Percentiles rank a stretch among this genome's conserved stretches.
Conservation (phyloP, 1,140 invertebrate genomes). For the Aphidius ervi region DNA sequence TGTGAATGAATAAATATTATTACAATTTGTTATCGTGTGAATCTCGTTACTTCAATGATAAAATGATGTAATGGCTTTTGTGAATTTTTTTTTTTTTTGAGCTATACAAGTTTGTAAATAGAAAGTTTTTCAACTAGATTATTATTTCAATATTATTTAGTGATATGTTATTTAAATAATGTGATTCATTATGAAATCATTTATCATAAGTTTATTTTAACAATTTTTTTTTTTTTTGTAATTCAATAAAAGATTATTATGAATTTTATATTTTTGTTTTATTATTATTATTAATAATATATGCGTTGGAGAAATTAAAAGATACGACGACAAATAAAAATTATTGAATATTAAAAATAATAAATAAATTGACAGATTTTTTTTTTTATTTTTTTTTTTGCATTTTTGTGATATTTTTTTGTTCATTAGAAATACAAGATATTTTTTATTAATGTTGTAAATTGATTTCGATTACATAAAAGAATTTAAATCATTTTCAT, state of each 20-base stretch:
- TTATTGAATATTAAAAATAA: too few relatives aligned
- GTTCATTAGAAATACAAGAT: too few relatives aligned
- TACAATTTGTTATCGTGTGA: slow-evolving; percentile 5
- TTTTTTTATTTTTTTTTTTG: too few relatives aligned
- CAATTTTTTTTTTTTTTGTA: background rate
- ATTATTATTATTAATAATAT: slow-evolving; percentile 5
- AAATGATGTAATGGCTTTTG: slow-evolving; percentile 11
- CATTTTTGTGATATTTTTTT: too few relatives aligned
- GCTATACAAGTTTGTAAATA: slow-evolving; percentile 17
- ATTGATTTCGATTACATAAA: too few relatives aligned
- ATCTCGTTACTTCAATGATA: slow-evolving; percentile 6
- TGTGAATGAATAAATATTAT: background rate
- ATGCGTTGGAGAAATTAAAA: background rate
- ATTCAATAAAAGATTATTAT: slow-evolving; percentile 11
- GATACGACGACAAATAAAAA: too few relatives aligned
- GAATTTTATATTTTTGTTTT: background rate
- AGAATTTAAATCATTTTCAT: too few relatives aligned
- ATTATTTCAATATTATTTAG: background rate
- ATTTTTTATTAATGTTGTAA: too few relatives aligned
- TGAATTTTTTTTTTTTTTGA: background rate
- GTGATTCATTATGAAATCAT: slow-evolving; percentile 16
- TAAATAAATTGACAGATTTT: too few relatives aligned
- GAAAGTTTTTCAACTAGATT: slow-evolving; percentile 6
- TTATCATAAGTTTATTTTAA: slow-evolving; percentile 11
- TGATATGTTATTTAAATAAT: background rate